Evolutionary conservation across 1,140 invertebrate species (phyloP).

Genomic region (Cyclargus thomasi): DNA sequence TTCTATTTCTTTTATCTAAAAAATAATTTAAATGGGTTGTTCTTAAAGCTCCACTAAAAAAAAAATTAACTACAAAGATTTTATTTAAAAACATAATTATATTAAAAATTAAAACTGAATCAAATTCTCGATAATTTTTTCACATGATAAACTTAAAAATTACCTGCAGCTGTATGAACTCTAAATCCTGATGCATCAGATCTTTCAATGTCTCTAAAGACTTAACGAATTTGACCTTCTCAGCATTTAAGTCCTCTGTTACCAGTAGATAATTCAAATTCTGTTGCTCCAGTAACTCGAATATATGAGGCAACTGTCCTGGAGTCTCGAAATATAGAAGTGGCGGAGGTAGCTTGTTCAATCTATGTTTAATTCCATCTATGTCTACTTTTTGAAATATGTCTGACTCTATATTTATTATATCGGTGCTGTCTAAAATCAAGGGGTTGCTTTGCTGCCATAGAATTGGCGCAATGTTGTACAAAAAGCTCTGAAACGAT

Average conservation of each 20-base stretch:
- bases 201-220: slow-evolving; percentile 41
- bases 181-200: slow-evolving; percentile 42
- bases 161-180: slow-evolving; percentile 56
- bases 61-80: background rate
- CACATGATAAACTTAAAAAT: too few relatives aligned
- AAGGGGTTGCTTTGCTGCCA: slow-evolving; percentile 28
- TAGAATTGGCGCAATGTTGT: slow-evolving; percentile 55
- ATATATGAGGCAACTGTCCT: slow-evolving; percentile 74
- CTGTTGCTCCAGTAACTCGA: slow-evolving; percentile 78
- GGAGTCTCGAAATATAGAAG: slow-evolving; percentile 77
- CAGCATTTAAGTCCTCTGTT: slow-evolving; percentile 77
- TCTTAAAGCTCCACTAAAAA: background rate
- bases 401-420: slow-evolving; percentile 48
- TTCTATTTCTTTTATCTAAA: slow-evolving; percentile 54
- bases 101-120: too few relatives aligned
- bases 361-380: slow-evolving; percentile 59
- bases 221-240: slow-evolving; percentile 60
- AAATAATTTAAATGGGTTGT: slow-evolving; percentile 19
- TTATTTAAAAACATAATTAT: background rate
- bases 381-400: slow-evolving; percentile 47
- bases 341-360: slow-evolving; percentile 58
- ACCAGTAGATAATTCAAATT: slow-evolving; percentile 80
- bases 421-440: slow-evolving; percentile 37
- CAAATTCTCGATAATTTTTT: too few relatives aligned
- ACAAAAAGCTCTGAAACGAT: slow-evolving; percentile 80